Conservation (phyloP, 2,888 invertebrate genomes). For the Drosophila mimetica region DNA sequence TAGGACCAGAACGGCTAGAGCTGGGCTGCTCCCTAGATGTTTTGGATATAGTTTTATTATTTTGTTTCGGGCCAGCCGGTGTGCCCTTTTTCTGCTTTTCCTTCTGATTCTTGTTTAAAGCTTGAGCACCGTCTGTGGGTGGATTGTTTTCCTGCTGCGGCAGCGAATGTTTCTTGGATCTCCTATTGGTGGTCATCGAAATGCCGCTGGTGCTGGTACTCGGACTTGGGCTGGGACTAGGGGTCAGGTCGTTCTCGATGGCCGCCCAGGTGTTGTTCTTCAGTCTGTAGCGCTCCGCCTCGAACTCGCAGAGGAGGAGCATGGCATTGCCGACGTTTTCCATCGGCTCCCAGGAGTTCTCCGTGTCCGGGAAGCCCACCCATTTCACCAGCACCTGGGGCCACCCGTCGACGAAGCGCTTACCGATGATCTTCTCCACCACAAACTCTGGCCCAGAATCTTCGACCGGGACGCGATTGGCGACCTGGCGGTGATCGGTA, state of each 20-base stretch:
- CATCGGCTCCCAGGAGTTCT: slow-evolving; percentile 54
- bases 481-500: neutral
- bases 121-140: neutral
- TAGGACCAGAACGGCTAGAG: neutral
- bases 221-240: neutral
- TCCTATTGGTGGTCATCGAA: no score
- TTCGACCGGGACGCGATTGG: neutral
- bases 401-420: slow-evolving; percentile 36
- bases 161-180: neutral
- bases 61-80: neutral
- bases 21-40: neutral
- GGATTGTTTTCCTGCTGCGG: neutral
- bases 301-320: slow-evolving; percentile 38
- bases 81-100: neutral
- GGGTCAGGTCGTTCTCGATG: no score
- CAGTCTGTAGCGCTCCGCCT: slow-evolving; percentile 15
- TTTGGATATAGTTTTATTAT: neutral
- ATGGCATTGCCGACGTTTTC: slow-evolving; percentile 37
- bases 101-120: neutral
- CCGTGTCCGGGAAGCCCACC: slow-evolving; percentile 14
- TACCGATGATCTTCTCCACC: slow-evolving; percentile 50
- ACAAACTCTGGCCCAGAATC: slow-evolving; percentile 5
- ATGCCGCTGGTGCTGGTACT: neutral
- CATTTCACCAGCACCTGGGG: slow-evolving; percentile 45
- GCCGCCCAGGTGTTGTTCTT: neutral